Evolutionary conservation across 2,888 invertebrate genomes (phyloP), one percentile per base, ranked within the genome.

Genomic region (Cosmopolites sordidus): DNA sequence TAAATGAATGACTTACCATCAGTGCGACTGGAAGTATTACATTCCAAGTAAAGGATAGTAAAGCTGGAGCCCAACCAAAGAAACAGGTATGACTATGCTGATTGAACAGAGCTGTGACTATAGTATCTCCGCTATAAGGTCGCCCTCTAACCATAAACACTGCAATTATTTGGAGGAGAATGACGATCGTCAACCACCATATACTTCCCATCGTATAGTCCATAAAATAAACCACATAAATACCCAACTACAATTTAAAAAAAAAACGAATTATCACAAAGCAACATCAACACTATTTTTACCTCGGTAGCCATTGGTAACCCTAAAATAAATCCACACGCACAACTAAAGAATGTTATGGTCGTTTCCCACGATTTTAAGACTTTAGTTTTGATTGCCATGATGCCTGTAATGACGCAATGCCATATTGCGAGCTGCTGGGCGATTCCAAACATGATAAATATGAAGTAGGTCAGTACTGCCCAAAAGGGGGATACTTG

Each of bases 341-440:
- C 84, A 64, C 92, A 93, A 64, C 89, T 86, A 64, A 89, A 83
- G 70, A 90, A 89, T 0, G 89, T 89, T 55, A 90, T 87, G 4
- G 87, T 87, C 1, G 88, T 88, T 73, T 89, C 87, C 88, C 89
- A 89, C 0, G 84, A 78, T 62, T 83, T 81, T 60, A 92, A 73
- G 57, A 81, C 78, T 68, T 82, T 78, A n/a, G 84, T 75, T 73
- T 88, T 83, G 70, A 92, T 79, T 37, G 90, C 80, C 82, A 92
- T 83, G 45, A 93, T 80, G 1, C 91, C 90, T 15, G 89, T 86
- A 56, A 92, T 87, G 47, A 93, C 89, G 66, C 90, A 90, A 69
- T 92, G 91, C 93, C 93, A 93, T 67, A 93, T 86, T 0, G 91
- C 92, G 62, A 92, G 77, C 75, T 92, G 87, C 65, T 93, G 93